Conservation (phyloP, 2,888 invertebrate species). For the Lysandra bellargus region DNA sequence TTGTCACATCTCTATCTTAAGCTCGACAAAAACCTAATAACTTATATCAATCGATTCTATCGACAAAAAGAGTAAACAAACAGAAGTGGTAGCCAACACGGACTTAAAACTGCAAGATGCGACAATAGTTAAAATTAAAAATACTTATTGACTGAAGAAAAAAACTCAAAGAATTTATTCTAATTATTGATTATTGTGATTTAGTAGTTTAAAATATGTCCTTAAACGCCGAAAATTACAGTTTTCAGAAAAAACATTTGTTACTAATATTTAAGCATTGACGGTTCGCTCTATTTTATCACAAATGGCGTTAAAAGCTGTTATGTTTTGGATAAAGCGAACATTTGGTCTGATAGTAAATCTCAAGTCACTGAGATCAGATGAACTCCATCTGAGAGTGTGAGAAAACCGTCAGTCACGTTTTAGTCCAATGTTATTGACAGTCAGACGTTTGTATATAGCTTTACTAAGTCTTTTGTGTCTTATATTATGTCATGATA, state of each 20-base stretch:
- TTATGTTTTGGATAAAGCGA: constrained; percentile 22
- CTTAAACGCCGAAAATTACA: too few relatives aligned
- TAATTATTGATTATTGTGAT: too few relatives aligned
- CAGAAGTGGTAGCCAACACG: constrained; percentile 49
- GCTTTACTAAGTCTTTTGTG: not conserved
- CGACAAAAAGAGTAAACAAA: constrained; percentile 68
- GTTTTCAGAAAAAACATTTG: too few relatives aligned
- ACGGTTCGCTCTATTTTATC: not conserved
- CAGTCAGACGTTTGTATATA: not conserved
- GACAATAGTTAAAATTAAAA: constrained; percentile 34
- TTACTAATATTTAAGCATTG: too few relatives aligned
- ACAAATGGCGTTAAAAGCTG: constrained; percentile 18
- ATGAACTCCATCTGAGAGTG: constrained; percentile 21
- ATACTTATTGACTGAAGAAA: not conserved
- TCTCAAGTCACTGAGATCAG: not conserved
- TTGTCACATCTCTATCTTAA: not conserved
- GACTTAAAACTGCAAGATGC: constrained; percentile 49
- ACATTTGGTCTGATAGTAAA: constrained; percentile 17
- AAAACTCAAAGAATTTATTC: too few relatives aligned
- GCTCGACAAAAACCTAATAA: constrained; percentile 41
- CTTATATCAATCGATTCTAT: constrained; percentile 55
- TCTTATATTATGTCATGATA: too few relatives aligned
- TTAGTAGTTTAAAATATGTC: too few relatives aligned
- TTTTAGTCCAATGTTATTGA: constrained; percentile 21
- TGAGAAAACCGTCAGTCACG: constrained; percentile 31